Evolutionary conservation across 2,888 invertebrate genomes (phyloP).

Genomic region (Drosophila aldrichi): DNA sequence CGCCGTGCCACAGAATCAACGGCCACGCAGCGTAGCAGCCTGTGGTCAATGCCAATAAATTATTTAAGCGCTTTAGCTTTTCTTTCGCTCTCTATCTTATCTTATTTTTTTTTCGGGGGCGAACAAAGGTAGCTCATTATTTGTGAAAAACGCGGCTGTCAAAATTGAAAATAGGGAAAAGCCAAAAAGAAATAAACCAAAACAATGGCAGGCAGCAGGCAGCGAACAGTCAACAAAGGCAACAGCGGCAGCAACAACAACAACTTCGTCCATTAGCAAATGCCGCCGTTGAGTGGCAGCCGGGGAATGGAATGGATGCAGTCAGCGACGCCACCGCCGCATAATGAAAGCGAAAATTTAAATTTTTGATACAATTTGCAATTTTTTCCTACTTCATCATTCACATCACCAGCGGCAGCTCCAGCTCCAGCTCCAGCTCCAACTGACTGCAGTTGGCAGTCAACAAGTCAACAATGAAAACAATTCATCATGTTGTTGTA

Average conservation of each 20-base stretch:
- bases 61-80: constrained; percentile 55
- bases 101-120: constrained; percentile 13
- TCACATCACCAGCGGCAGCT: constrained; percentile 55
- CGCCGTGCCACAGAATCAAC: constrained; percentile 39
- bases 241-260: constrained; percentile 19
- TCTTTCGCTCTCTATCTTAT: constrained; percentile 14
- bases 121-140: constrained; percentile 77
- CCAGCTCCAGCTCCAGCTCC: constrained; percentile 33
- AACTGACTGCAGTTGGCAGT: constrained; percentile 56
- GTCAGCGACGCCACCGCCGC: constrained; percentile 51
- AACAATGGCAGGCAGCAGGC: constrained; percentile 58
- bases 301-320: constrained; percentile 43
- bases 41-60: constrained; percentile 64
- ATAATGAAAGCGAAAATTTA: constrained; percentile 82
- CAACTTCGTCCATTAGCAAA: constrained; percentile 64
- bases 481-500: constrained; percentile 77
- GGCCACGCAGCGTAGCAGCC: constrained; percentile 24
- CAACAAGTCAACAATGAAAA: constrained; percentile 80
- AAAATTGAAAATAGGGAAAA: constrained; percentile 78
- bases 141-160: constrained; percentile 79
- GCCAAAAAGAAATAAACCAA: constrained; percentile 60
- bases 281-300: constrained; percentile 46
- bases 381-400: constrained; percentile 76
- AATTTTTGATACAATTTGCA: constrained; percentile 83
- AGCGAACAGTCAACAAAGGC: not conserved